Base-by-base conservation (phyloP, 2,113 vertebrate genomes). In the Cheirogaleus medius region DNA sequence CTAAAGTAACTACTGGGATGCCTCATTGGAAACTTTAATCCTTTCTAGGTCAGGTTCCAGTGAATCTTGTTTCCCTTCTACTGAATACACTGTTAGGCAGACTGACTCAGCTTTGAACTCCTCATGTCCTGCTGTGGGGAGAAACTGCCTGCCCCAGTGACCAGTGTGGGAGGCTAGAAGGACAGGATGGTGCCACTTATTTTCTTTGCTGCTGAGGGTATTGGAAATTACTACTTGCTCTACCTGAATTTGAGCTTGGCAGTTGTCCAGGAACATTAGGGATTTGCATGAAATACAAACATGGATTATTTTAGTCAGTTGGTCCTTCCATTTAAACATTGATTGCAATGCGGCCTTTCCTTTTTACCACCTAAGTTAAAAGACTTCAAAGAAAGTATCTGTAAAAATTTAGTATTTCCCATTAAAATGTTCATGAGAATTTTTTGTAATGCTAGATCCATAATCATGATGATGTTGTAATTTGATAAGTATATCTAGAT, bases 221-320 rank as follows among this genome's bases (percentile, higher is more conserved):
- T 97, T 98, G 93, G 98, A 25, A 97, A 98, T 97, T 94, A 95
- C 95, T 98, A 56, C 97, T 94, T 80, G 81, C 93, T 98, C 64
- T 94, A 82, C 98, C 98, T 98, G 97, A 94, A 91, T 97, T 91
- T 97, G 98, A 97, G 94, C 86, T 95, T 96, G 92, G 37, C 97
- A 97, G 68, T 94, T 77, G 87, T 47, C 97, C 96, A 96, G 95
- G 73, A 98, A 49, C 95, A 81, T 78, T 64, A 93, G 96, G 82
- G 94, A 91, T 93, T 91, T 97, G 64, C 37, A 49, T 39, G 94
- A 95, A 97, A 87, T 96, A 97, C 91, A 97, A 93, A 77, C 52
- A 8, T 14, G 21, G 23, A n/a, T 90, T 73, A 58, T 83, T 95
- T 84, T 49, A 80, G 54, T 58, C 44, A 37, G 13, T 87, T 58